A percentile compares a stretch with the other conserved stretches of the same genome.
These are phyloP conservation scores for Polyommatus icarus DNA, from an alignment of 2,888 invertebrate species.

Conservation along the genomic window DNA sequence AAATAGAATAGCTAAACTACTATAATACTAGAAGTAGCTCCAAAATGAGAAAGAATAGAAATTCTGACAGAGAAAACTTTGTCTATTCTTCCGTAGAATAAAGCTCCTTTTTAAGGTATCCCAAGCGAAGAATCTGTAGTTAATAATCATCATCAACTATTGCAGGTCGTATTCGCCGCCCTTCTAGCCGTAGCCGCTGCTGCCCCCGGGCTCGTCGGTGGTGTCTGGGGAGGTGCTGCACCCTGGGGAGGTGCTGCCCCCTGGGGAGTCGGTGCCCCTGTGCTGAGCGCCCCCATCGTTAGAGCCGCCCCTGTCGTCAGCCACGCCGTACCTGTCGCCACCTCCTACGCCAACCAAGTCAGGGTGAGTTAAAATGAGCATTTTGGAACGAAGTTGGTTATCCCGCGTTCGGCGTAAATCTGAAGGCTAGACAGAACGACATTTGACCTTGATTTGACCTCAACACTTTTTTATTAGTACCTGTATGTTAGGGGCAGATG, in stretches of 20 bases:
- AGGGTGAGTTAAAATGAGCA: slow-evolving; percentile 62
- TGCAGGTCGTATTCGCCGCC: slow-evolving; percentile 76
- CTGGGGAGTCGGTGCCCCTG: slow-evolving; percentile 58
- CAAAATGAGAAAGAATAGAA: too few relatives aligned
- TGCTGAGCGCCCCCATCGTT: slow-evolving; percentile 63
- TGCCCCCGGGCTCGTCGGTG: slow-evolving; percentile 67
- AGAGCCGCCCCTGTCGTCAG: slow-evolving; percentile 65
- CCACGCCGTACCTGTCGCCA: slow-evolving; percentile 79
- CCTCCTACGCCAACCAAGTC: slow-evolving; percentile 84
- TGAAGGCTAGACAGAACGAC: too few relatives aligned
- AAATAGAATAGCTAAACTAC: too few relatives aligned
- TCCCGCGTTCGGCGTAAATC: too few relatives aligned
- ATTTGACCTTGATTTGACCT: too few relatives aligned
- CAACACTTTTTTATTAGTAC: too few relatives aligned
- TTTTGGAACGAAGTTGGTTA: too few relatives aligned
- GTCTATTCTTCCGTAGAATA: too few relatives aligned
- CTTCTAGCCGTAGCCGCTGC: slow-evolving; percentile 68
- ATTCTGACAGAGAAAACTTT: too few relatives aligned
- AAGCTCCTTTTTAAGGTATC: too few relatives aligned
- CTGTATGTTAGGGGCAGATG: too few relatives aligned
- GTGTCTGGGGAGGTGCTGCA: slow-evolving; percentile 45
- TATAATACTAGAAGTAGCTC: too few relatives aligned
- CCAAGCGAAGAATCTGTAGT: neutral
- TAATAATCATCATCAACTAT: slow-evolving; percentile 6
- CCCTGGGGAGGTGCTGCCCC: slow-evolving; percentile 56